Evolutionary conservation across 2,113 vertebrate genomes (phyloP).

Genomic region (Indicator indicator): DNA sequence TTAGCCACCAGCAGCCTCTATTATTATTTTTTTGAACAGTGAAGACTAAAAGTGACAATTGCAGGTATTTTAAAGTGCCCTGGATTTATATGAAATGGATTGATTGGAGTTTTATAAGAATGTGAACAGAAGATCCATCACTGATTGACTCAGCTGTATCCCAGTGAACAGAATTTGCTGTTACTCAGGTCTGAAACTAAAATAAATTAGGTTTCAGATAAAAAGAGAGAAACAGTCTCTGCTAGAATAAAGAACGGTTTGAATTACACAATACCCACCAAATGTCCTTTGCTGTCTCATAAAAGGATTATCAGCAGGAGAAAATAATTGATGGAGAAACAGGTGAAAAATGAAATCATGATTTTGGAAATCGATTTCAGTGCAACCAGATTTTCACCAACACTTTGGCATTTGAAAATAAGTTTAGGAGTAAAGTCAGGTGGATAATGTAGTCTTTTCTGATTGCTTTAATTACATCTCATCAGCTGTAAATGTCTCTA

Average conservation of each 20-base stretch:
- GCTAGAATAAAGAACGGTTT: not conserved
- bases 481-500: not conserved
- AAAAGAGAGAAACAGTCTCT: not conserved
- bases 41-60: not conserved
- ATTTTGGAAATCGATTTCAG: not conserved
- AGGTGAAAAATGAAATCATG: not conserved
- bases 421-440: not conserved
- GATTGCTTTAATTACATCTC: not conserved
- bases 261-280: not conserved
- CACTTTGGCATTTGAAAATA: not conserved
- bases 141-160: not conserved
- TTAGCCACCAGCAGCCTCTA: not conserved
- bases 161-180: not conserved
- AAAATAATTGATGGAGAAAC: not conserved
- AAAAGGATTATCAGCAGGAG: not conserved
- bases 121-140: not conserved
- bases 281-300: not conserved
- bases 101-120: not conserved
- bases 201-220: not conserved
- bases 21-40: not conserved
- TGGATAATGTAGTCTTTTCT: not conserved
- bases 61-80: not conserved
- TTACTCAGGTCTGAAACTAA: not conserved
- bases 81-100: not conserved
- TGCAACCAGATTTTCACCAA: not conserved